Evolutionary conservation across 2,888 invertebrate species (phyloP).

Genomic region (Omphaloscelis lunosa): DNA sequence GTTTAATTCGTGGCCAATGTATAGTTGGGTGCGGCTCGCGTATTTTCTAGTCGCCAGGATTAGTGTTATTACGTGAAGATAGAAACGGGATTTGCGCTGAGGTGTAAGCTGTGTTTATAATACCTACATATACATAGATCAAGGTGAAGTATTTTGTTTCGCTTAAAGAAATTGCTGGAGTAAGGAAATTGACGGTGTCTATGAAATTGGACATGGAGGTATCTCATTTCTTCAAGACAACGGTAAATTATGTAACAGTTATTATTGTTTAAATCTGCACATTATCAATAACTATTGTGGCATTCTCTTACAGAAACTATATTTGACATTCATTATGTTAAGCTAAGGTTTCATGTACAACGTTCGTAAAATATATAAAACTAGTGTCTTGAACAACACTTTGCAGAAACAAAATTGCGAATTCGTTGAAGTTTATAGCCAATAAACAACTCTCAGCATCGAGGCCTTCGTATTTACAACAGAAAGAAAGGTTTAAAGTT

Average conservation of each 20-base stretch:
- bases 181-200: slow-evolving; percentile 43
- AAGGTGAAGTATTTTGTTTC: slow-evolving; percentile 54
- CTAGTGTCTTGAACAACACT: slow-evolving; percentile 2
- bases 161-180: slow-evolving; percentile 53
- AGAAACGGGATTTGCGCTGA: slow-evolving; percentile 65
- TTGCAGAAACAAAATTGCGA: slow-evolving; percentile 2
- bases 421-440: slow-evolving; percentile 30
- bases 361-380: slow-evolving; percentile 21
- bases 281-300: background rate
- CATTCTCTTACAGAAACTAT: slow-evolving; percentile 3
- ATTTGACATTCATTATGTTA: background rate
- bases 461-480: slow-evolving; percentile 45
- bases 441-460: slow-evolving; percentile 30
- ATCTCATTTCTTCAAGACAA: slow-evolving; percentile 28
- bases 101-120: slow-evolving; percentile 61
- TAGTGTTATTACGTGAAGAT: slow-evolving; percentile 67
- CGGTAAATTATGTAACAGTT: slow-evolving; percentile 21
- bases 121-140: slow-evolving; percentile 50
- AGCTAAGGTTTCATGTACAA: slow-evolving; percentile 14
- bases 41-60: slow-evolving; percentile 65
- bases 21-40: slow-evolving; percentile 50
- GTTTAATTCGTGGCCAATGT: slow-evolving; percentile 65
- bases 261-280: slow-evolving; percentile 8
- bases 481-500: slow-evolving; percentile 48
- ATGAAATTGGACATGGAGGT: slow-evolving; percentile 47